These are phyloP conservation scores for Nesogale talazaci DNA, from an alignment of 2,113 vertebrate species.

Conservation along the genomic window DNA sequence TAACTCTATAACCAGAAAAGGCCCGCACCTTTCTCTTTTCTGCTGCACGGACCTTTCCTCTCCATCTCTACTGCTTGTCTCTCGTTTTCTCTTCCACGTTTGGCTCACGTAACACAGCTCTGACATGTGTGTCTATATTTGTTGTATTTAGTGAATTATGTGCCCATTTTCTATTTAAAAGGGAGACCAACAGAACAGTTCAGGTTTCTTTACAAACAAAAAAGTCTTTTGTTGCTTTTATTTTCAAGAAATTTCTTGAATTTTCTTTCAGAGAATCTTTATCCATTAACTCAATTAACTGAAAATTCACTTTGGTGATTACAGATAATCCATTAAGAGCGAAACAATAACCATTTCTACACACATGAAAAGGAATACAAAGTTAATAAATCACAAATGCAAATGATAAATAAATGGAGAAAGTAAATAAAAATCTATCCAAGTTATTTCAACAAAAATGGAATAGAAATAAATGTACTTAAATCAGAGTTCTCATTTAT, in stretches of 20 bases:
- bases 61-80: background rate
- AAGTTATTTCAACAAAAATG: slow-evolving; percentile 60
- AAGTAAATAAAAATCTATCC: slow-evolving; percentile 69
- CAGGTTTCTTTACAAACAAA: slow-evolving; percentile 50
- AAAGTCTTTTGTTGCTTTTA: background rate
- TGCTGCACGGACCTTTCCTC: background rate
- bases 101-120: background rate
- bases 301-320: slow-evolving; percentile 56
- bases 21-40: background rate
- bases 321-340: slow-evolving; percentile 52
- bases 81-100: slow-evolving; percentile 45
- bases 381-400: slow-evolving; percentile 48
- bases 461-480: slow-evolving; percentile 62
- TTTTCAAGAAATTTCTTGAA: background rate
- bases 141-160: slow-evolving; percentile 22
- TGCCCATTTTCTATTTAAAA: slow-evolving; percentile 60
- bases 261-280: slow-evolving; percentile 54
- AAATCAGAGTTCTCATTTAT: slow-evolving; percentile 44
- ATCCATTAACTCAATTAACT: slow-evolving; percentile 44
- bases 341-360: background rate
- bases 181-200: slow-evolving; percentile 51
- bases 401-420: slow-evolving; percentile 58
- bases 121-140: background rate
- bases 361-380: slow-evolving; percentile 61
- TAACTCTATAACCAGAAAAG: background rate